Percentiles rank a stretch among this genome's conserved stretches.
These are phyloP conservation scores for Enteromius viviparus DNA, from an alignment of 2,797 vertebrate genomes.

Conservation along the genomic window DNA sequence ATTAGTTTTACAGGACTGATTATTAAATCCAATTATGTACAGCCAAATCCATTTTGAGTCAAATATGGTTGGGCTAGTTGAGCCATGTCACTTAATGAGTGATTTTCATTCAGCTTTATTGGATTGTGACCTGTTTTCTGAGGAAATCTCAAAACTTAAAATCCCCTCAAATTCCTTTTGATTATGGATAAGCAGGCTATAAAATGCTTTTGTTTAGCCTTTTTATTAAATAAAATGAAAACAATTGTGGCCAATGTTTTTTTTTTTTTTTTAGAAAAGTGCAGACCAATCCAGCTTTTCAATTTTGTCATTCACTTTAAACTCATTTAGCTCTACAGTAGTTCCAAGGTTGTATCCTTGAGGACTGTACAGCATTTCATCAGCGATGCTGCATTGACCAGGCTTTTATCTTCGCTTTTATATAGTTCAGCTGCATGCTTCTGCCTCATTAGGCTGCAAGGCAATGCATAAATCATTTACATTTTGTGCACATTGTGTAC, in stretches of 20 bases:
- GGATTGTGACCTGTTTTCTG: background rate
- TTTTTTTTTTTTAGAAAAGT: background rate
- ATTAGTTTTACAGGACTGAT: background rate
- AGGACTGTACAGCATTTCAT: constrained; percentile 38
- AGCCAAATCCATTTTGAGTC: background rate
- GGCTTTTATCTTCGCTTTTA: constrained; percentile 39
- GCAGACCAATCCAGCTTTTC: constrained; percentile 10
- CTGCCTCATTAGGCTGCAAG: constrained; percentile 25
- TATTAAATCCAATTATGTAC: background rate
- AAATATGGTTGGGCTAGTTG: background rate
- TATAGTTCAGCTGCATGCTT: constrained; percentile 40
- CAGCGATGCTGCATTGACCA: constrained; percentile 46
- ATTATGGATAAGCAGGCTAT: background rate
- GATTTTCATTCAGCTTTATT: background rate
- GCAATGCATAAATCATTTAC: constrained; percentile 46
- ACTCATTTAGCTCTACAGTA: constrained; percentile 28
- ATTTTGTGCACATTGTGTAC: constrained; percentile 26
- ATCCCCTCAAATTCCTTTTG: background rate
- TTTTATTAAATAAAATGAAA: background rate
- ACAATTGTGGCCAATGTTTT: background rate
- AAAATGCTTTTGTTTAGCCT: background rate
- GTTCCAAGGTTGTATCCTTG: constrained; percentile 52
- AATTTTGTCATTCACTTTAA: constrained; percentile 31
- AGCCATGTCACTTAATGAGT: background rate
- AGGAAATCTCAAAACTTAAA: background rate